phyloP scores from a whole-genome alignment of 2,797 vertebrate species.

The Salarias fasciatus region DNA sequence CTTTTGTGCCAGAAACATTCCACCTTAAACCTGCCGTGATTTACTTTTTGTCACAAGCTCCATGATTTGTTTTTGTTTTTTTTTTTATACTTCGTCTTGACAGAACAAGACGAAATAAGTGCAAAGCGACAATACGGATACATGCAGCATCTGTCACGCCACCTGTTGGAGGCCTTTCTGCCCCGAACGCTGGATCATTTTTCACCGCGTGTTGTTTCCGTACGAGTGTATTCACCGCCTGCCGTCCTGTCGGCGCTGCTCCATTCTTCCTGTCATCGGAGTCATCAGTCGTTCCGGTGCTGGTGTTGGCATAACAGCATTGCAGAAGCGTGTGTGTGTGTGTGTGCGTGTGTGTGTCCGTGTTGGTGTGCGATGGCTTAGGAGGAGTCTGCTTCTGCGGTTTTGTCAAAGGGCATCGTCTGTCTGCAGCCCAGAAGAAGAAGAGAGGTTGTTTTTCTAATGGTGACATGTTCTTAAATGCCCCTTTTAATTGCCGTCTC shows the following conservation, averaged over 20 bases:
- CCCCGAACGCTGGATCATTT: slow-evolving; percentile 24
- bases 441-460: slow-evolving; percentile 14
- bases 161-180: slow-evolving; percentile 27
- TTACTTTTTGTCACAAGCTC: not conserved
- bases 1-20: not conserved
- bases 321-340: slow-evolving; percentile 6
- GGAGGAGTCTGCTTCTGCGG: too few relatives aligned
- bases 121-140: too few relatives aligned
- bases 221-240: slow-evolving; percentile 13
- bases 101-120: too few relatives aligned
- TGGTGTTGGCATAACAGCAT: slow-evolving; percentile 35
- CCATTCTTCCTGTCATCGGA: slow-evolving; percentile 43
- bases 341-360: slow-evolving; percentile 2
- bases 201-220: too few relatives aligned
- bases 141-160: slow-evolving; percentile 29
- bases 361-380: too few relatives aligned
- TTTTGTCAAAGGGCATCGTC: slow-evolving; percentile 13
- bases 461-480: slow-evolving; percentile 30
- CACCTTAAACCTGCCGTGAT: not conserved
- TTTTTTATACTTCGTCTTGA: too few relatives aligned
- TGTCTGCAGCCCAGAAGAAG: slow-evolving; percentile 3
- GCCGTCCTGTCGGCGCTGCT: slow-evolving; percentile 41
- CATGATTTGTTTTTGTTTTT: too few relatives aligned
- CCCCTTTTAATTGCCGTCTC: slow-evolving; percentile 43
- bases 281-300: slow-evolving; percentile 46